Evolutionary conservation across 1,140 invertebrate species (phyloP).

Genomic region (Leptopilina boulardi): DNA sequence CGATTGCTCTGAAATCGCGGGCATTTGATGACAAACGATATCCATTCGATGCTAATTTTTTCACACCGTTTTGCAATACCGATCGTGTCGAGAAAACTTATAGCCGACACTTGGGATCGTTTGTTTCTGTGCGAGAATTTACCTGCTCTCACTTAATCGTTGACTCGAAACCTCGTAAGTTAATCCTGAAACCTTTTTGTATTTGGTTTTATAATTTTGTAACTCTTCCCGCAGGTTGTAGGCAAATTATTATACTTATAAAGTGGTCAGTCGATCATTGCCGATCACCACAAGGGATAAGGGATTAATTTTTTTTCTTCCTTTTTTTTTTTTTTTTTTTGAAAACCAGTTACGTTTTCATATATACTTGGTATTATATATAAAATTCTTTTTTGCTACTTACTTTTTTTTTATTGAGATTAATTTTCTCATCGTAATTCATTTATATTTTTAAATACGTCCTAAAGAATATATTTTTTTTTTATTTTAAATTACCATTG

Average conservation of each 20-base stretch:
- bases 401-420: conserved; percentile 18
- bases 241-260: conserved; percentile 29
- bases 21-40: conserved; percentile 45
- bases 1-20: conserved; percentile 17
- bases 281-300: conserved; percentile 8
- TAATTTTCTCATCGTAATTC: not conserved
- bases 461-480: too few species aligned
- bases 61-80: conserved; percentile 49
- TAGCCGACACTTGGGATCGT: conserved; percentile 56
- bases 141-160: conserved; percentile 63
- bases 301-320: not conserved
- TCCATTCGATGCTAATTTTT: conserved; percentile 45
- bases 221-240: conserved; percentile 27
- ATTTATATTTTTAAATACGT: not conserved
- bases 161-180: conserved; percentile 54
- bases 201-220: conserved; percentile 19
- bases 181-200: conserved; percentile 39
- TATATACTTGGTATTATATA: too few species aligned
- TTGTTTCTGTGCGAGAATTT: conserved; percentile 62
- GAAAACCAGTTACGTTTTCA: conserved; percentile 2
- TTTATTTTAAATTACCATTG: too few species aligned
- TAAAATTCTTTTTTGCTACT: not conserved
- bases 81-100: conserved; percentile 50
- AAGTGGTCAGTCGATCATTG: conserved; percentile 16
- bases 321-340: not conserved